A percentile compares a stretch with the other conserved stretches of the same genome.
phyloP scores from a whole-genome alignment of 2,888 invertebrate species.

The Epirrhoe tristata region DNA sequence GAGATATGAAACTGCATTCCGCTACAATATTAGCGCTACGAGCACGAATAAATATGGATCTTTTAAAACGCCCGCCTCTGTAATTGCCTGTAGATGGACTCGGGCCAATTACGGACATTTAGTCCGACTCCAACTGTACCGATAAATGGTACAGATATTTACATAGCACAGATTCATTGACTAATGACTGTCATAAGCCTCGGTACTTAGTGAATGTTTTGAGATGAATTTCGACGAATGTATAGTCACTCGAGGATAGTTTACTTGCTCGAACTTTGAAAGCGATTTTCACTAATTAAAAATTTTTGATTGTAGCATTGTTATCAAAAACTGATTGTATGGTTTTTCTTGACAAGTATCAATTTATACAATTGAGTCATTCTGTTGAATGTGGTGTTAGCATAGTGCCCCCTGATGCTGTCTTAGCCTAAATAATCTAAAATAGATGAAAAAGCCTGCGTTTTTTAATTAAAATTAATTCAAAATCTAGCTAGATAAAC shows the following conservation, averaged over 20 bases:
- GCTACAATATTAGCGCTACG: constrained; percentile 39
- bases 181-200: constrained; percentile 57
- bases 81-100: constrained; percentile 83
- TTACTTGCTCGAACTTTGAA: not conserved
- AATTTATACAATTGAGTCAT: too few relatives aligned
- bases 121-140: constrained; percentile 61
- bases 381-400: too few relatives aligned
- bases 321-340: too few relatives aligned
- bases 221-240: not conserved
- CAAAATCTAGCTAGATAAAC: not conserved
- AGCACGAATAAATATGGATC: constrained; percentile 77
- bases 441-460: too few relatives aligned
- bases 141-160: constrained; percentile 71
- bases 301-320: too few relatives aligned
- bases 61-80: constrained; percentile 74
- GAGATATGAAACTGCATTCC: constrained; percentile 25
- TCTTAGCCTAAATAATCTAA: too few relatives aligned
- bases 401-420: too few relatives aligned
- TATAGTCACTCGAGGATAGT: not conserved
- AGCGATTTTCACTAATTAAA: too few relatives aligned
- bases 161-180: constrained; percentile 53
- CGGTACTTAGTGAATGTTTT: constrained; percentile 22
- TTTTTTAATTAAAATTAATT: not conserved
- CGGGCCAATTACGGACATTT: constrained; percentile 79
- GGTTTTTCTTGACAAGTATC: too few relatives aligned